Evolutionary conservation across 2,113 vertebrate genomes (phyloP).

Genomic region (Phainopepla nitens): DNA sequence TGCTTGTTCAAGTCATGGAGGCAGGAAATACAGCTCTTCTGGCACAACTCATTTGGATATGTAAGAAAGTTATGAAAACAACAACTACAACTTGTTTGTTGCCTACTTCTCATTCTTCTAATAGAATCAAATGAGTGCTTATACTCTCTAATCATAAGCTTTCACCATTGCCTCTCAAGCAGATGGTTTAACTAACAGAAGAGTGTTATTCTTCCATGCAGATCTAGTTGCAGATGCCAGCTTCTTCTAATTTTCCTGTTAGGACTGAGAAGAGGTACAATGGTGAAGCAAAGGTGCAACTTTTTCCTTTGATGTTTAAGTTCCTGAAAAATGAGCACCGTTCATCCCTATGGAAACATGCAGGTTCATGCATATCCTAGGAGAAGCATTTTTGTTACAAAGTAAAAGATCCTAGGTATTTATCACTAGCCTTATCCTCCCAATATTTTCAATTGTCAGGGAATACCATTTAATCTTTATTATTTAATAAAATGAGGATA

Average conservation of each 20-base stretch:
- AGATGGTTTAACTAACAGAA: neutral
- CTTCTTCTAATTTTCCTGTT: neutral
- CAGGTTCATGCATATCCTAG: neutral
- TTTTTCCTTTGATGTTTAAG: neutral
- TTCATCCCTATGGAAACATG: neutral
- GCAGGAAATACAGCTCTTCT: neutral
- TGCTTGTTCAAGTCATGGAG: neutral
- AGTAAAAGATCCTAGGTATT: neutral
- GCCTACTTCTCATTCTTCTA: neutral
- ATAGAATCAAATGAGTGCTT: neutral
- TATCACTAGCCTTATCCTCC: neutral
- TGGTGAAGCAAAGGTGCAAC: neutral
- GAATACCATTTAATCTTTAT: neutral
- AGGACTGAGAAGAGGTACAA: neutral
- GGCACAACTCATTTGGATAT: neutral
- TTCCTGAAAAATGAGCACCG: neutral
- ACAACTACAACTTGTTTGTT: neutral
- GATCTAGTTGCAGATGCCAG: neutral
- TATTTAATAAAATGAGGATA: neutral
- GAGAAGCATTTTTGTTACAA: neutral
- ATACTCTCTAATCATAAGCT: neutral
- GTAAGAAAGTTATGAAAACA: neutral
- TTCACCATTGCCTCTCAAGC: neutral
- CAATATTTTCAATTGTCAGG: neutral
- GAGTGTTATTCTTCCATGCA: neutral